Percentiles rank a stretch among this genome's conserved stretches.
Evolutionary conservation across 2,888 invertebrate genomes (phyloP).

Genomic region (Candidula unifasciata): DNA sequence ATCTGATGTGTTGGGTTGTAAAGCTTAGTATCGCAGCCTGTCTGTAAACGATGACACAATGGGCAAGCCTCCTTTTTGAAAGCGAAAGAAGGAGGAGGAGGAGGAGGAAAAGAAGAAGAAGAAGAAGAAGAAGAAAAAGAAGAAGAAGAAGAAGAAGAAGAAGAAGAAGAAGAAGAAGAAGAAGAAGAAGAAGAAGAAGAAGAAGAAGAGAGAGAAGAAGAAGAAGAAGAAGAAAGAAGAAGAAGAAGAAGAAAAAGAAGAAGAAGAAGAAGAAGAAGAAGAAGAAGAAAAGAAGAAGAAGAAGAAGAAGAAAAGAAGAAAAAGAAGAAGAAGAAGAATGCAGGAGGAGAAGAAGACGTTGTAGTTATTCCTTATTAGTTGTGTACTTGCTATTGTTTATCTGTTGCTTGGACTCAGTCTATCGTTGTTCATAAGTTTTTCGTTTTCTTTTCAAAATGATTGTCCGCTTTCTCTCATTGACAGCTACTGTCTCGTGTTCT

Average conservation of each 20-base stretch:
- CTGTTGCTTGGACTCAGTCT: no score
- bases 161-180: background rate
- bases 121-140: no score
- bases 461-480: no score
- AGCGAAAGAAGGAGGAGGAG: background rate
- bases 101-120: background rate
- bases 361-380: no score
- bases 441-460: no score
- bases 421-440: no score
- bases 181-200: background rate
- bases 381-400: no score
- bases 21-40: no score
- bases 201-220: background rate
- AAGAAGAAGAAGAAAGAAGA: background rate
- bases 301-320: background rate
- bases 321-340: slow-evolving; percentile 10
- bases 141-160: slow-evolving; percentile 13
- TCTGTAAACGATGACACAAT: no score
- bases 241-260: background rate
- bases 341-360: background rate
- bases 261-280: background rate
- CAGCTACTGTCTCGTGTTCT: no score
- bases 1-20: no score
- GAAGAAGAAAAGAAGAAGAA: background rate
- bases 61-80: no score